Evolutionary conservation across 2,888 invertebrate genomes (phyloP), one percentile per base, ranked within the genome.

Genomic region (Meandrusa payeni): DNA sequence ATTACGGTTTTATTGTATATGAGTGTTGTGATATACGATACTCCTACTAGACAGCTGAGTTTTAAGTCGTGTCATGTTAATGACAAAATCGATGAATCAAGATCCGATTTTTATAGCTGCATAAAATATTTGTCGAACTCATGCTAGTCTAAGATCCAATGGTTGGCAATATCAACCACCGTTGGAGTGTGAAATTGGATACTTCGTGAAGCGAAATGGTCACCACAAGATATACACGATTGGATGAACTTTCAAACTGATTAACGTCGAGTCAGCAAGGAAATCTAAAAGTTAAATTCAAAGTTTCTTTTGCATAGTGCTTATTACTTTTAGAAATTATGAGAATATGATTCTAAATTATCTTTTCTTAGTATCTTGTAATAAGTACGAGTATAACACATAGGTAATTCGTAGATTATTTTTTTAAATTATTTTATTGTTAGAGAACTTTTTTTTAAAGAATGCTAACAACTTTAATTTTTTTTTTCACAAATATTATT

Each of bases 121-220:
- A 38, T 32, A 27, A 43, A 43, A 43, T 38, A 43, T 43, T 38
- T 36, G 36, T 36, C 15, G 23, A 24, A 19, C n/a, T 43, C 32
- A 4, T 38, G 43, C 13, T 20, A 13, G 11, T 6, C 26, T 11
- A 50, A 50, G 52, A 57, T 50, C 54, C 57, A 54, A 59, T 61
- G 61, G 61, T 69, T 61, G 65, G 73, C 63, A 72, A 77, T 76
- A 76, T 76, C 72, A 64, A 59, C 24, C 65, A 46, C 59, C 64
- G 66, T 63, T 61, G 71, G 62, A 51, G 69, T 75, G 77, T 71
- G 76, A 77, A 77, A 78, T 77, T 78, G 74, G 70, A 65, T 65
- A 51, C 43, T 43, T 43, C 32, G 37, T 32, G 48, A 43, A 38
- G 38, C 43, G 43, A 43, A 43, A 38, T 43, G 43, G 43, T 43